Conservation (phyloP, 2,113 vertebrate genomes). For the Cynopterus brachyotis region DNA sequence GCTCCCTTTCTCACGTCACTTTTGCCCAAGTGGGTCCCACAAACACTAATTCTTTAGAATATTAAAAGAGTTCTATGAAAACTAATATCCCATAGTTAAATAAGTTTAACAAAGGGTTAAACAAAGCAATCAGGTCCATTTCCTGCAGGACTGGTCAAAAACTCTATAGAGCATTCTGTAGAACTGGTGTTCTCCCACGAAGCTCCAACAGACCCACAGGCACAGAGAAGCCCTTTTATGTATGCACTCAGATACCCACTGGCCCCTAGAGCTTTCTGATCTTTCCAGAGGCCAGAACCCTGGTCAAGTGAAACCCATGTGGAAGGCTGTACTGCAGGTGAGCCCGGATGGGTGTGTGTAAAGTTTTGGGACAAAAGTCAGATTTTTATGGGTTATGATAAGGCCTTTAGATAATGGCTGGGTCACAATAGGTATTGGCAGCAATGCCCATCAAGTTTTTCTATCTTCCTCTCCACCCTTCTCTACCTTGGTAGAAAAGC, state of each 20-base stretch:
- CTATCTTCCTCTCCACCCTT: neutral
- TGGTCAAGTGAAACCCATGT: accelerated
- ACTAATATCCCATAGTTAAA: neutral
- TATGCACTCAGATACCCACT: neutral
- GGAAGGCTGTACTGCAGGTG: neutral
- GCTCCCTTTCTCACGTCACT: neutral
- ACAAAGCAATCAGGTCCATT: neutral
- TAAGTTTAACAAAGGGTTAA: neutral
- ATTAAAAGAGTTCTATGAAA: neutral
- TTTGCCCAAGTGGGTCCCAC: neutral
- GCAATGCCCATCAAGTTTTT: neutral
- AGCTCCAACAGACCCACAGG: neutral
- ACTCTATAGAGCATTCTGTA: neutral
- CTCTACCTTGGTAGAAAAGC: neutral
- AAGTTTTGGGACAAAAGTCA: neutral
- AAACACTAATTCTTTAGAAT: neutral
- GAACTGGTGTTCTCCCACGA: neutral
- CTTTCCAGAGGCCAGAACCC: neutral
- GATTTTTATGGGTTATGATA: accelerated
- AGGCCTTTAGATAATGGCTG: neutral
- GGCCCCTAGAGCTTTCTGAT: neutral
- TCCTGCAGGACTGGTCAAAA: neutral
- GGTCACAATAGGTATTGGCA: neutral
- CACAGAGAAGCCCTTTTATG: neutral
- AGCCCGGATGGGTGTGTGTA: neutral